Evolutionary conservation across 2,797 vertebrate species (phyloP).

Genomic region (Sparus aurata): DNA sequence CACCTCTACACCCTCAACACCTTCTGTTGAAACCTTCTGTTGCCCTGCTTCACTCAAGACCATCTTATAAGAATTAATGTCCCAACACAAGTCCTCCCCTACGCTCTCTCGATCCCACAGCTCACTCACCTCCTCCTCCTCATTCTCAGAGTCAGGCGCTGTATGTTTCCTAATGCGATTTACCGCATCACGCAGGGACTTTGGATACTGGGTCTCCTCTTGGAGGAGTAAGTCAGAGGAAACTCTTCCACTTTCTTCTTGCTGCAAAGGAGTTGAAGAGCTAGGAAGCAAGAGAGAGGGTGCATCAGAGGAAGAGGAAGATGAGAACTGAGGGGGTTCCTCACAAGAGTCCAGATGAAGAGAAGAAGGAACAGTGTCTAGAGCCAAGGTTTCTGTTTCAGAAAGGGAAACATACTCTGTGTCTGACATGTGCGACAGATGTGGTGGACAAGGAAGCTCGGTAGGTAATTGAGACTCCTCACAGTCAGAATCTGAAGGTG

Average conservation of each 20-base stretch:
- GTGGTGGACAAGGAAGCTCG: conserved; percentile 19
- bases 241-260: conserved; percentile 11
- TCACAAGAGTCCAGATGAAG: conserved; percentile 33
- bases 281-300: background rate
- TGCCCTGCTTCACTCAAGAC: conserved; percentile 29
- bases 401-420: conserved; percentile 11
- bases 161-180: conserved; percentile 94
- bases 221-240: conserved; percentile 26
- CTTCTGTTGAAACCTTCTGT: conserved; percentile 25
- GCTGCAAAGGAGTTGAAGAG: conserved; percentile 16
- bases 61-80: background rate
- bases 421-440: conserved; percentile 6
- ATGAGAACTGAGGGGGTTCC: conserved; percentile 29
- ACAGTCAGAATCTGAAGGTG: conserved; percentile 21
- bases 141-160: conserved; percentile 94
- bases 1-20: conserved; percentile 1
- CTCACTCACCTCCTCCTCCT: conserved; percentile 86
- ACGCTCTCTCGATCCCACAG: conserved; percentile 74
- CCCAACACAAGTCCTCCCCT: conserved; percentile 19
- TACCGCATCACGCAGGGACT: conserved; percentile 90
- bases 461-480: conserved; percentile 20
- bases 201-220: conserved; percentile 70
- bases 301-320: conserved; percentile 20
- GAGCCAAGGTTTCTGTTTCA: conserved; percentile 26
- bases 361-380: conserved; percentile 31